These are phyloP conservation scores for Limonius californicus DNA, from an alignment of 1,140 invertebrate species.

Conservation along the genomic window DNA sequence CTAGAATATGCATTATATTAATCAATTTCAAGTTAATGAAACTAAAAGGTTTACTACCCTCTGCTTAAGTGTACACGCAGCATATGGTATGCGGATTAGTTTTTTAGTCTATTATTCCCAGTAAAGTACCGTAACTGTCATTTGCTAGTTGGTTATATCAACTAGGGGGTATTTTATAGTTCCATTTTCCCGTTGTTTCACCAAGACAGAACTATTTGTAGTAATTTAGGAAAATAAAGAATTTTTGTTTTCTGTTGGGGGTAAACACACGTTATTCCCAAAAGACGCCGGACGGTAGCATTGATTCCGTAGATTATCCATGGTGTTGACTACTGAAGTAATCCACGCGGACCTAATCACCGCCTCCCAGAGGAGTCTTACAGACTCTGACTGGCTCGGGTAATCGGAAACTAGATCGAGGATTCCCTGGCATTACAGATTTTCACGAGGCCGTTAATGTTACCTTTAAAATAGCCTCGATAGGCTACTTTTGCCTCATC, in stretches of 20 bases:
- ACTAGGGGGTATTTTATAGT: neutral
- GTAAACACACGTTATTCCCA: neutral
- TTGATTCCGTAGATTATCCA: neutral
- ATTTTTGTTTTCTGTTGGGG: too few species aligned
- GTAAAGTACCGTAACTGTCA: neutral
- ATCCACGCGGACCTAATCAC: slow-evolving; percentile 21
- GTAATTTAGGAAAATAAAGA: too few species aligned
- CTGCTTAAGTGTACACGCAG: slow-evolving; percentile 6
- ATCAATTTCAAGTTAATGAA: slow-evolving; percentile 29
- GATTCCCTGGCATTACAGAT: too few species aligned
- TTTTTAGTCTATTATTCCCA: neutral
- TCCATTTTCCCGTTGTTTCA: neutral
- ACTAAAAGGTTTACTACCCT: slow-evolving; percentile 14
- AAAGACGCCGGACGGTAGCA: neutral
- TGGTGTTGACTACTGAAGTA: slow-evolving; percentile 7
- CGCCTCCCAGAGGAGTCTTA: slow-evolving; percentile 11
- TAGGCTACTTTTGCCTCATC: too few species aligned
- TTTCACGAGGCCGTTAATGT: too few species aligned
- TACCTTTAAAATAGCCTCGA: too few species aligned
- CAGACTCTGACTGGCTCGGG: neutral
- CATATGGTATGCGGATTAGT: slow-evolving; percentile 12
- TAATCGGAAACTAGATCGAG: slow-evolving; percentile 2
- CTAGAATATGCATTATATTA: slow-evolving; percentile 18
- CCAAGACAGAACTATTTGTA: too few species aligned
- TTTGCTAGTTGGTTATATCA: neutral